Percentiles rank a stretch among this genome's conserved stretches.
Evolutionary conservation across 2,797 vertebrate species (phyloP).

Genomic region (Furcifer pardalis): DNA sequence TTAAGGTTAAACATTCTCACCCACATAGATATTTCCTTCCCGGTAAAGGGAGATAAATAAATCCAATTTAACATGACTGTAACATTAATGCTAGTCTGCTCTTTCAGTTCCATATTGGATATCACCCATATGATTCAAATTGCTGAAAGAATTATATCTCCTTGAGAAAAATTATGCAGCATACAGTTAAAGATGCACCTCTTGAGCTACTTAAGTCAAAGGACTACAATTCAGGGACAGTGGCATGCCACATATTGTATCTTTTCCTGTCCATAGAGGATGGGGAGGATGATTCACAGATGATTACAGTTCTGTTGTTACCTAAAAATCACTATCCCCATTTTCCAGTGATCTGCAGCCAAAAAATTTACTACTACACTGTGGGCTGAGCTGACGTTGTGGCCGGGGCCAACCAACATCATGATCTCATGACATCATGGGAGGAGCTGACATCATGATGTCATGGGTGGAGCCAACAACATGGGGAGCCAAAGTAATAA

Average conservation of each 20-base stretch:
- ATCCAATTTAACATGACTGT: background rate
- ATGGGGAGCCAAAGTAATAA: too few species aligned
- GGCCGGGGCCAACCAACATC: too few species aligned
- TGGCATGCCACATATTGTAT: background rate
- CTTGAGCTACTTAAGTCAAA: background rate
- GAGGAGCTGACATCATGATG: too few species aligned
- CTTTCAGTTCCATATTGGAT: background rate
- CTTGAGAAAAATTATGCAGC: background rate
- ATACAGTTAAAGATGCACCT: background rate
- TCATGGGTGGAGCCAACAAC: too few species aligned
- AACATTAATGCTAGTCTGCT: background rate
- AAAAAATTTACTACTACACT: too few species aligned
- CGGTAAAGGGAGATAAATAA: background rate
- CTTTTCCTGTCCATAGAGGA: too few species aligned
- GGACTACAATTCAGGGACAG: background rate
- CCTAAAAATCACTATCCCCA: too few species aligned
- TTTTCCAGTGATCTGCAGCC: too few species aligned
- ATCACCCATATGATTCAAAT: background rate
- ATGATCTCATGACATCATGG: too few species aligned
- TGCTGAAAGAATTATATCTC: background rate
- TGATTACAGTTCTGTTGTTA: too few species aligned
- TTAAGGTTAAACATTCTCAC: background rate
- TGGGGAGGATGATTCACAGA: background rate
- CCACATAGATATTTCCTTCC: background rate
- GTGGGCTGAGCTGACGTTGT: too few species aligned